A percentile compares a stretch with the other conserved stretches of the same genome.
These are phyloP conservation scores for Setipinna tenuifilis DNA, from an alignment of 2,797 vertebrate species.

Conservation along the genomic window DNA sequence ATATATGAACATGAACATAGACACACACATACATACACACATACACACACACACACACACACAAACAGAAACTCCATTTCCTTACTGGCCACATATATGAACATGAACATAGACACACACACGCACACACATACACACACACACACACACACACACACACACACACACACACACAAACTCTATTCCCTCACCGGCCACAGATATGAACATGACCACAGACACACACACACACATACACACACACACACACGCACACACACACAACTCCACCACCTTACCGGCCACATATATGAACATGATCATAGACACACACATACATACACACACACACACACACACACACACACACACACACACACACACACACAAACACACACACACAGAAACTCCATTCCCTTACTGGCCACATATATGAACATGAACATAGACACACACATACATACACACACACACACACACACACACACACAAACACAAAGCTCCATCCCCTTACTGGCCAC, in stretches of 20 bases:
- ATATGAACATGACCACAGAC: no score
- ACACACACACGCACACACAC: no score
- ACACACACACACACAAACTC: no score
- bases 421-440: not conserved
- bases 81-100: not conserved
- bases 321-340: not conserved
- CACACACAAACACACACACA: not conserved
- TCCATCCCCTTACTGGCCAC: no score
- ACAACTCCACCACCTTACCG: no score
- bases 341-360: not conserved
- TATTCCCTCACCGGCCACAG: no score
- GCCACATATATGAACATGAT: not conserved
- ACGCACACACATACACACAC: no score
- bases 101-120: no score
- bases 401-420: not conserved
- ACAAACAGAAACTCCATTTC: not conserved
- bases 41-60: not conserved
- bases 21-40: not conserved
- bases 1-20: no score
- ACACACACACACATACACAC: slow-evolving; percentile 13
- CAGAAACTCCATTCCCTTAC: no score
- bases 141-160: no score
- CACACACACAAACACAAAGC: not conserved
- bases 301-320: not conserved
- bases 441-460: not conserved